A percentile compares a stretch with the other conserved stretches of the same genome.
Evolutionary conservation across 2,888 invertebrate species (phyloP).

Genomic region (Cephus rjabovi): DNA sequence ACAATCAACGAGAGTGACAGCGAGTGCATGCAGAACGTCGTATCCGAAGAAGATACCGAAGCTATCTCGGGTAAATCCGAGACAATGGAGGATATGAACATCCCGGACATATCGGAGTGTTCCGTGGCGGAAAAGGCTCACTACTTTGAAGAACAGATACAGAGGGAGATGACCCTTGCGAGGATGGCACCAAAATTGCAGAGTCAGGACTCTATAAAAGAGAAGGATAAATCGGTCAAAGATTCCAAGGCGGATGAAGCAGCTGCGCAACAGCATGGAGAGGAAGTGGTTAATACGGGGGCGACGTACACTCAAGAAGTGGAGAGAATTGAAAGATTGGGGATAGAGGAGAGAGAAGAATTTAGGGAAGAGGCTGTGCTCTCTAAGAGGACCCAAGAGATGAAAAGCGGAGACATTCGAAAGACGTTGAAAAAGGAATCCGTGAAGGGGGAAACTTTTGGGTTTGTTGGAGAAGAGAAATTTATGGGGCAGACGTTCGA

Average conservation of each 20-base stretch:
- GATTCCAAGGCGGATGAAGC: constrained; percentile 2
- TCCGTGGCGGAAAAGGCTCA: constrained; percentile 71
- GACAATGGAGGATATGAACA: constrained; percentile 46
- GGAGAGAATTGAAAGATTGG: background rate
- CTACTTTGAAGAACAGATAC: constrained; percentile 73
- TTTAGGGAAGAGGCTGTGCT: background rate
- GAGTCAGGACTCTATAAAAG: constrained; percentile 34
- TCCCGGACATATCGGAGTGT: constrained; percentile 69
- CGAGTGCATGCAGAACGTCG: constrained; percentile 55
- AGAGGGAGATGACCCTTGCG: constrained; percentile 67
- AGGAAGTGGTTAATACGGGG: background rate
- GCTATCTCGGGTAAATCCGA: background rate
- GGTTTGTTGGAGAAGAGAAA: background rate
- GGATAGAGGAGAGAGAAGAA: background rate
- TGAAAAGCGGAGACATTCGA: background rate
- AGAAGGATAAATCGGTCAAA: constrained; percentile 31
- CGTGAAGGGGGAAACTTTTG: background rate
- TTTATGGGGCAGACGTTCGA: constrained; percentile 8
- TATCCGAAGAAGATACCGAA: constrained; percentile 46
- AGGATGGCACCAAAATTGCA: constrained; percentile 37
- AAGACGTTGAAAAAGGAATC: background rate
- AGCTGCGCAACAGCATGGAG: background rate
- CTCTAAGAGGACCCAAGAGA: background rate
- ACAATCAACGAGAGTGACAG: constrained; percentile 61
- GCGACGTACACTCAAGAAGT: background rate